Evolutionary conservation across 2,797 vertebrate genomes (phyloP).

Genomic region (Chelon labrosus): DNA sequence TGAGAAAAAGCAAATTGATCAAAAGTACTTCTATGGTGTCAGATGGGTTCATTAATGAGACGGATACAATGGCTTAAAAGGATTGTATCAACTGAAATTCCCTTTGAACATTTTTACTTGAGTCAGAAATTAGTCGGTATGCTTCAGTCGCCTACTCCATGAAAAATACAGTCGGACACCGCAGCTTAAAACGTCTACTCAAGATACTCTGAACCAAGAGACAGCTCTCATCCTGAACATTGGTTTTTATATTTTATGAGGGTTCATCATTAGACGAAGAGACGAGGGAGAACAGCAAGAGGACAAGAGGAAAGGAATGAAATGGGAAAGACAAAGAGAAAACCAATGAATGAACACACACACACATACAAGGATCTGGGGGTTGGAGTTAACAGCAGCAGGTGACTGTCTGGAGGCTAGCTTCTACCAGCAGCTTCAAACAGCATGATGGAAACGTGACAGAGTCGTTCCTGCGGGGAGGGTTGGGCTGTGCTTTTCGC

Average conservation of each 20-base stretch:
- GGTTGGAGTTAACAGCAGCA: slow-evolving; percentile 64
- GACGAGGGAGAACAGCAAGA: slow-evolving; percentile 17
- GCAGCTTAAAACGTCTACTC: background rate
- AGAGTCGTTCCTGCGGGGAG: slow-evolving; percentile 37
- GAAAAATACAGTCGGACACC: background rate
- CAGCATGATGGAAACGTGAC: slow-evolving; percentile 56
- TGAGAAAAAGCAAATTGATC: background rate
- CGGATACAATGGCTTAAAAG: background rate
- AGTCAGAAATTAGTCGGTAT: background rate
- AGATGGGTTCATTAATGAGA: background rate
- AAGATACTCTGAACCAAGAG: background rate
- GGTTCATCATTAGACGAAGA: slow-evolving; percentile 12
- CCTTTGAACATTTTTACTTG: background rate
- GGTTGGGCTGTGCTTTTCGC: slow-evolving; percentile 31
- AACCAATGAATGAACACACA: slow-evolving; percentile 29
- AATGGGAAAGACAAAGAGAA: slow-evolving; percentile 8
- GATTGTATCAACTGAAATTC: background rate
- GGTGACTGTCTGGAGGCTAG: slow-evolving; percentile 63
- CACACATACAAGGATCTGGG: slow-evolving; percentile 10
- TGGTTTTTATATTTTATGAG: slow-evolving; percentile 25
- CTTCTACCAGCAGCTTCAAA: slow-evolving; percentile 55
- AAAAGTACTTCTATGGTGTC: background rate
- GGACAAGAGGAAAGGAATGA: slow-evolving; percentile 14
- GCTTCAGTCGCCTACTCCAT: background rate
- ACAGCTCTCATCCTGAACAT: background rate